These are phyloP conservation scores for Tupaia chinensis DNA, from an alignment of 2,113 vertebrate genomes.

Conservation along the genomic window DNA sequence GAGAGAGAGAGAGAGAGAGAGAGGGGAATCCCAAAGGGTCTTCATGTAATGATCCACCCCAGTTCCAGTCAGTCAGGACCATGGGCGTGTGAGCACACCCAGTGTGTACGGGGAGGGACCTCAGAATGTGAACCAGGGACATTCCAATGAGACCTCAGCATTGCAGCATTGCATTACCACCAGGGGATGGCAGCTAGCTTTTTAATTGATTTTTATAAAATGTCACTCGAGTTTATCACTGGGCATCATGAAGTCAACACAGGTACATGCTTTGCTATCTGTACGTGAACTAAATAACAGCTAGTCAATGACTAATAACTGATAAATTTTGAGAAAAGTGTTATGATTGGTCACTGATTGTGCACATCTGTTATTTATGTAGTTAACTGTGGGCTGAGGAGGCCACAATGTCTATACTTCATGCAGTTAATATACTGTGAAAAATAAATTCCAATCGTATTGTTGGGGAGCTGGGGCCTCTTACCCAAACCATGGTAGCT, in stretches of 20 bases:
- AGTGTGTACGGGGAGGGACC: too few relatives aligned
- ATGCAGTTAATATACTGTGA: not conserved
- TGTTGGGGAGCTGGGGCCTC: not conserved
- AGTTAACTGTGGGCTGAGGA: not conserved
- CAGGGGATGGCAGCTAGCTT: too few relatives aligned
- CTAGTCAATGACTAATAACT: not conserved
- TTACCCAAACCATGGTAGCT: not conserved
- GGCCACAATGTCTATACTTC: not conserved
- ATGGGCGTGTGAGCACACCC: too few relatives aligned
- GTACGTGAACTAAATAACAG: not conserved
- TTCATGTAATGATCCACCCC: too few relatives aligned
- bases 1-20: too few relatives aligned
- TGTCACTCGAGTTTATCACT: not conserved
- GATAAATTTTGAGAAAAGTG: not conserved
- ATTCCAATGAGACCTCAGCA: too few relatives aligned
- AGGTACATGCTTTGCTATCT: not conserved
- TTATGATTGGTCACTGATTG: not conserved
- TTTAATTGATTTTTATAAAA: not conserved
- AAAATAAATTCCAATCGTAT: not conserved
- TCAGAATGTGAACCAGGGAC: too few relatives aligned
- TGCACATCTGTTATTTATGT: not conserved
- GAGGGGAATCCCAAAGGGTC: too few relatives aligned
- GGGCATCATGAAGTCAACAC: slow-evolving; percentile 2
- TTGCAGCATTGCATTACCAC: too few relatives aligned
- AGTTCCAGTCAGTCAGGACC: too few relatives aligned